Percentiles rank a stretch among this genome's conserved stretches.
These are phyloP conservation scores for Anoncus sp. DNA, from an alignment of 2,888 invertebrate genomes.

Conservation along the genomic window DNA sequence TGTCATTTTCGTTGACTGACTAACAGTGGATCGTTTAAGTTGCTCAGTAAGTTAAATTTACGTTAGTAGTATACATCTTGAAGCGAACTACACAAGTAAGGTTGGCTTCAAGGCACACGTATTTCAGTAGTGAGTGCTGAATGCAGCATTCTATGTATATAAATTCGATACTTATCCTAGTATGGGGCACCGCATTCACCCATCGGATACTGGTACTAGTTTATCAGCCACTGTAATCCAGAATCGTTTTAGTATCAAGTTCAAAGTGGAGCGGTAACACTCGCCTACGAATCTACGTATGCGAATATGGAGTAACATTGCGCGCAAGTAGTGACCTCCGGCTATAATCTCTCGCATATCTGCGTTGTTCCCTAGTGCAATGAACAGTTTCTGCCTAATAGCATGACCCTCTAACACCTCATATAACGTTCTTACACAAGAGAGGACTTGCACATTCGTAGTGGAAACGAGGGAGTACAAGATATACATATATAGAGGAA, in stretches of 20 bases:
- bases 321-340: slow-evolving; percentile 58
- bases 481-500: slow-evolving; percentile 35
- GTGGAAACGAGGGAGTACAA: slow-evolving; percentile 50
- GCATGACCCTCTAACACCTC: slow-evolving; percentile 64
- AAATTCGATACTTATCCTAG: slow-evolving; percentile 22
- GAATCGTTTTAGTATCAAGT: slow-evolving; percentile 48
- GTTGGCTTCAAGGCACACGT: background rate
- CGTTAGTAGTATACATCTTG: too few relatives aligned
- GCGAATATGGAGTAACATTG: slow-evolving; percentile 39
- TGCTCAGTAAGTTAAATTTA: background rate
- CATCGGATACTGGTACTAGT: slow-evolving; percentile 29
- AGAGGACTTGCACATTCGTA: slow-evolving; percentile 61
- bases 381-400: slow-evolving; percentile 81
- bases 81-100: too few relatives aligned
- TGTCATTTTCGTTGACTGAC: too few relatives aligned
- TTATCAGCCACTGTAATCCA: slow-evolving; percentile 13
- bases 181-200: slow-evolving; percentile 28
- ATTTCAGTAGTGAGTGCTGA: slow-evolving; percentile 5
- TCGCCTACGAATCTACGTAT: slow-evolving; percentile 29
- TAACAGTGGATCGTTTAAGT: too few relatives aligned
- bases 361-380: slow-evolving; percentile 76
- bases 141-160: background rate
- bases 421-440: slow-evolving; percentile 57
- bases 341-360: slow-evolving; percentile 61
- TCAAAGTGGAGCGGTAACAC: slow-evolving; percentile 25